Conservation (phyloP, 2,888 invertebrate species). For the Cyclophora punctaria region DNA sequence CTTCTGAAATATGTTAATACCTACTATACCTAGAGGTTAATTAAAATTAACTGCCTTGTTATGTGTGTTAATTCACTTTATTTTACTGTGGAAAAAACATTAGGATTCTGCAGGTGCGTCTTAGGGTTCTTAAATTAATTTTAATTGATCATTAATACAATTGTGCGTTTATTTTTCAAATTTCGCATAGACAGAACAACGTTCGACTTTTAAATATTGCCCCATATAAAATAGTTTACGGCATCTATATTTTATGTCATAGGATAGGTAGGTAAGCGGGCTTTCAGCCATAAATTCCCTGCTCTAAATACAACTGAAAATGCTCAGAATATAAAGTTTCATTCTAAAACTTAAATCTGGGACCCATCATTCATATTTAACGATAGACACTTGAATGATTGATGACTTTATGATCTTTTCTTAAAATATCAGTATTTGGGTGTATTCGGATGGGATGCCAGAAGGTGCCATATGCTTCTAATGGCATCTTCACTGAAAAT, state of each 20-base stretch:
- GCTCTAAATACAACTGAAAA: too few relatives aligned
- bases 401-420: slow-evolving; percentile 51
- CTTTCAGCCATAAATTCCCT: too few relatives aligned
- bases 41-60: too few relatives aligned
- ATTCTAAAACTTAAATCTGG: slow-evolving; percentile 7
- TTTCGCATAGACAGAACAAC: too few relatives aligned
- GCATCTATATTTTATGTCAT: neutral
- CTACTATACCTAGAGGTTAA: too few relatives aligned
- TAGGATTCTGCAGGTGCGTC: slow-evolving; percentile 13
- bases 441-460: slow-evolving; percentile 29
- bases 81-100: too few relatives aligned
- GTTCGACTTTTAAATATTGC: too few relatives aligned
- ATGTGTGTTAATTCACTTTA: too few relatives aligned
- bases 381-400: slow-evolving; percentile 64
- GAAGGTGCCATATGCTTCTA: slow-evolving; percentile 55
- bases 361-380: slow-evolving; percentile 23
- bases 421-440: slow-evolving; percentile 50
- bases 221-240: too few relatives aligned
- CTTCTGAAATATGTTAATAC: too few relatives aligned
- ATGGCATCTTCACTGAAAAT: slow-evolving; percentile 25
- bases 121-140: slow-evolving; percentile 12
- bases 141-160: neutral
- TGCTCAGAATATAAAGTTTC: neutral
- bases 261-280: neutral
- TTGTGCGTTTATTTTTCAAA: too few relatives aligned